Conservation (phyloP, 2,113 vertebrate genomes). For the Platycercus adscitus region DNA sequence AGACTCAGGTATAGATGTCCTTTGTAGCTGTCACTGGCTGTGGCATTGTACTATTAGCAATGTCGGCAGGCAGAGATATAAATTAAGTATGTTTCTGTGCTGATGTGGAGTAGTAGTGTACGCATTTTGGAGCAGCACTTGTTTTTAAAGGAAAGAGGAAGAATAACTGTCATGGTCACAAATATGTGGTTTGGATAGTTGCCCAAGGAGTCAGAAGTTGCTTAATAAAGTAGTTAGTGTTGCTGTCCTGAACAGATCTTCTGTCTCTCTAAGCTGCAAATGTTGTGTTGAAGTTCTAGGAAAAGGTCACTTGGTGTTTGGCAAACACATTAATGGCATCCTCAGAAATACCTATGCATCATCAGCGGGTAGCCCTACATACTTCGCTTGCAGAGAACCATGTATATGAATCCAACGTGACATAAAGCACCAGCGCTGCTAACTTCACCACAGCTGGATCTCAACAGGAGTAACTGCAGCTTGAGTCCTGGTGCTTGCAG, state of each 20-base stretch:
- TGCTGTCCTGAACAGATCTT: constrained; percentile 71
- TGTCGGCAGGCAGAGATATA: constrained; percentile 13
- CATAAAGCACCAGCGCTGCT: neutral
- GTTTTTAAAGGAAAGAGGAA: constrained; percentile 77
- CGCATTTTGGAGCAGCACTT: constrained; percentile 59
- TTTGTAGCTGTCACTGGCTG: neutral
- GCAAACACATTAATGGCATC: constrained; percentile 71
- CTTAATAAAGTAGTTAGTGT: constrained; percentile 74
- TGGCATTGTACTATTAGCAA: neutral
- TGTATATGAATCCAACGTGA: neutral
- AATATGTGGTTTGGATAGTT: constrained; percentile 74
- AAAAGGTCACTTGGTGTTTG: constrained; percentile 76
- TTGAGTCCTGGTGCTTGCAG: neutral
- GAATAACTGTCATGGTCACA: constrained; percentile 78
- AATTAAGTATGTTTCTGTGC: constrained; percentile 27
- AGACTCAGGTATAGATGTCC: neutral
- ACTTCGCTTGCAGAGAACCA: constrained; percentile 12
- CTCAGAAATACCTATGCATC: constrained; percentile 68
- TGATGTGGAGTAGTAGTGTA: constrained; percentile 50
- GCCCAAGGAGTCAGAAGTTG: constrained; percentile 66
- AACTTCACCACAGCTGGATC: neutral
- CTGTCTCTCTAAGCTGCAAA: constrained; percentile 64
- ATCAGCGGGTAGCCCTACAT: constrained; percentile 22
- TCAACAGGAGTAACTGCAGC: neutral
- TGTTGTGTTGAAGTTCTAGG: constrained; percentile 71